Percentiles rank a stretch among this genome's conserved stretches.
Evolutionary conservation across 2,797 vertebrate species (phyloP).

Genomic region (Diplodus sargus): DNA sequence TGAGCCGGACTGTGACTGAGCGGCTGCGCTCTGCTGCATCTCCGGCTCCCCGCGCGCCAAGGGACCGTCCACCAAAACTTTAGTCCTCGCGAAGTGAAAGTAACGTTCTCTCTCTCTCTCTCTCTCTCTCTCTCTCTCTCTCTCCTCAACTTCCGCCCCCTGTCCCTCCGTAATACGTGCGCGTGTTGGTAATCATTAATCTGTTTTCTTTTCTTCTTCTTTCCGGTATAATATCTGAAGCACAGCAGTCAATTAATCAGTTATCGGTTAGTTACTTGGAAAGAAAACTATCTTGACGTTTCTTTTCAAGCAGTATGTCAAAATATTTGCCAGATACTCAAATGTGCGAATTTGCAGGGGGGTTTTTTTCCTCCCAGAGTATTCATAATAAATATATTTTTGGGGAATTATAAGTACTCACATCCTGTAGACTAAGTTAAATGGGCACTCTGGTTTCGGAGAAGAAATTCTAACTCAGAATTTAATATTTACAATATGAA

Average conservation of each 20-base stretch:
- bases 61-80: slow-evolving; percentile 74
- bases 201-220: no score
- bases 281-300: neutral
- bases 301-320: no score
- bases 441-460: no score
- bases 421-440: no score
- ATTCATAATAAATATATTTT: no score
- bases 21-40: slow-evolving; percentile 52
- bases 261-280: neutral
- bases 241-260: neutral
- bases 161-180: no score
- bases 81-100: slow-evolving; percentile 36
- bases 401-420: no score
- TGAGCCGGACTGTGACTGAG: slow-evolving; percentile 38
- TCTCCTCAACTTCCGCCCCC: neutral
- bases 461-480: no score
- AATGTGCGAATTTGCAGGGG: neutral
- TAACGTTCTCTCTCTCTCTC: neutral
- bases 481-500: no score
- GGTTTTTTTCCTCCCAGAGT: no score
- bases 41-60: slow-evolving; percentile 39
- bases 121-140: no score
- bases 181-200: neutral
- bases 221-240: no score
- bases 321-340: neutral